Conservation (phyloP, 1,140 invertebrate genomes). For the Hydropsyche tenuis region DNA sequence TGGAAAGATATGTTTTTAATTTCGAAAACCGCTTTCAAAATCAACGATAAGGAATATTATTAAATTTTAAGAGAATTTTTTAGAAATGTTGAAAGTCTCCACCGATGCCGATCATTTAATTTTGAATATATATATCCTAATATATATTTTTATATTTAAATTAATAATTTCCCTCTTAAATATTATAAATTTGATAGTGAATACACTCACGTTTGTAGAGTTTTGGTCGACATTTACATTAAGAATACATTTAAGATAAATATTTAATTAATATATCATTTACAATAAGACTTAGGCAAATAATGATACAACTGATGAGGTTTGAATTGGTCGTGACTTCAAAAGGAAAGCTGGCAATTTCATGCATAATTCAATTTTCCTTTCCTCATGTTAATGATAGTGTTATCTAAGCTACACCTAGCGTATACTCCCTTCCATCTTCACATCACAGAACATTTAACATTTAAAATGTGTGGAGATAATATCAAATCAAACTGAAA, state of each 20-base stretch:
- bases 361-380: conserved; percentile 18
- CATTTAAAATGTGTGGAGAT: conserved; percentile 40
- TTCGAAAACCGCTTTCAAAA: conserved; percentile 50
- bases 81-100: conserved; percentile 49
- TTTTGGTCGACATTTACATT: conserved; percentile 50
- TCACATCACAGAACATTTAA: conserved; percentile 50
- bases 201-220: conserved; percentile 49
- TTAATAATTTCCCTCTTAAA: conserved; percentile 42
- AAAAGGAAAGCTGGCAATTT: conserved; percentile 27
- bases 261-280: conserved; percentile 35
- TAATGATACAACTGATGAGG: conserved; percentile 48
- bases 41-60: conserved; percentile 47
- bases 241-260: conserved; percentile 48
- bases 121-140: conserved; percentile 42
- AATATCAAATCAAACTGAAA: neutral
- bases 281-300: conserved; percentile 46
- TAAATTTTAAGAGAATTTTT: conserved; percentile 45
- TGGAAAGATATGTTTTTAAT: conserved; percentile 51
- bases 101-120: conserved; percentile 40
- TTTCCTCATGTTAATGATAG: conserved; percentile 35
- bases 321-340: conserved; percentile 45
- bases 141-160: conserved; percentile 29
- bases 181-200: conserved; percentile 48
- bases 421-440: conserved; percentile 48
- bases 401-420: conserved; percentile 48